A percentile compares a stretch with the other conserved stretches of the same genome.
Evolutionary conservation across 2,113 vertebrate species (phyloP).

Genomic region (Otis tarda): DNA sequence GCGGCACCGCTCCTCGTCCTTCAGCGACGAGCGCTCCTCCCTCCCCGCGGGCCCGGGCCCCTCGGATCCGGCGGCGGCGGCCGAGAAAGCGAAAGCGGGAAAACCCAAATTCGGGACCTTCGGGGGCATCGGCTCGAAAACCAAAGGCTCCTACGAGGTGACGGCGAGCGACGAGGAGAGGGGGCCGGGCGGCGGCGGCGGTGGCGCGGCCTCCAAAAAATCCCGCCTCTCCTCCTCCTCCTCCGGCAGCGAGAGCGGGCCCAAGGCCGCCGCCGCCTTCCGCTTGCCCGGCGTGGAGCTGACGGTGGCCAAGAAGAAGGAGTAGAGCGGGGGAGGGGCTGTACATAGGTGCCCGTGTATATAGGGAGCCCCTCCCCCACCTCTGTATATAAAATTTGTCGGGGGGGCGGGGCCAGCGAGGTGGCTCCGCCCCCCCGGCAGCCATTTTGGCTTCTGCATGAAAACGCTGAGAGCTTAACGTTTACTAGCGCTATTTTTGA

Average conservation of each 20-base stretch:
- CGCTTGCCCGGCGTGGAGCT: conserved; percentile 81
- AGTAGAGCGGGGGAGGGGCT: conserved; percentile 28
- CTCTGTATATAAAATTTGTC: conserved; percentile 56
- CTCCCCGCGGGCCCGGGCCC: conserved; percentile 76
- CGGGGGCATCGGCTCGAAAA: conserved; percentile 90
- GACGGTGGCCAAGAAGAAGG: conserved; percentile 82
- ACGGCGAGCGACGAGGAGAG: conserved; percentile 83
- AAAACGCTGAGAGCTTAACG: too few relatives aligned
- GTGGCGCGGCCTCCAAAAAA: conserved; percentile 76
- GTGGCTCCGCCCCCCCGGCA: too few relatives aligned
- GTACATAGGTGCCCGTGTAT: conserved; percentile 47
- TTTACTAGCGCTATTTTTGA: too few relatives aligned
- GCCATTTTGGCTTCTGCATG: too few relatives aligned
- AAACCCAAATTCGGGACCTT: conserved; percentile 94
- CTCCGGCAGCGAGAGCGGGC: conserved; percentile 88
- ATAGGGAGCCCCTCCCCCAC: conserved; percentile 14
- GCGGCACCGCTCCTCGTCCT: conserved; percentile 84
- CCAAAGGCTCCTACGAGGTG: conserved; percentile 93
- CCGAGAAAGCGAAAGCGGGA: conserved; percentile 78
- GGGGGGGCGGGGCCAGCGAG: too few relatives aligned
- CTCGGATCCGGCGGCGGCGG: conserved; percentile 68
- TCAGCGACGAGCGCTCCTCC: conserved; percentile 82
- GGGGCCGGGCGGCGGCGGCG: conserved; percentile 69
- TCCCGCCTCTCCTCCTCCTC: conserved; percentile 87
- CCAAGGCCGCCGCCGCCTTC: conserved; percentile 73